phyloP scores from a whole-genome alignment of 1,140 invertebrate genomes.

The Sycophaga agraensis region DNA sequence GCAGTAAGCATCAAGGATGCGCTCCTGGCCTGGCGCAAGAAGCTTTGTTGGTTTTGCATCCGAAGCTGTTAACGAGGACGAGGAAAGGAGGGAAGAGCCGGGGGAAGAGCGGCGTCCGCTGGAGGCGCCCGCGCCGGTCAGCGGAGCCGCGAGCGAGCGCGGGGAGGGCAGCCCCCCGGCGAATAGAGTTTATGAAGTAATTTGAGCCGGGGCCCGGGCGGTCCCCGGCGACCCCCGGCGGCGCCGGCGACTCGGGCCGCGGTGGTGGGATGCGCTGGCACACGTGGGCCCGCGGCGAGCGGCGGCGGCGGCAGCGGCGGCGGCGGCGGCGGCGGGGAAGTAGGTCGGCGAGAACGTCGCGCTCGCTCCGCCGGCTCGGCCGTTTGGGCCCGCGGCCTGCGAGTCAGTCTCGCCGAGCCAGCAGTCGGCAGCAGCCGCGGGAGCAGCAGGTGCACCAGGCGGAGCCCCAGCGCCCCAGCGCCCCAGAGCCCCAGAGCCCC shows the following conservation, averaged over 20 bases:
- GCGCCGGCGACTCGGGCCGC: constrained; percentile 19
- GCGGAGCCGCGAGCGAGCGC: no score
- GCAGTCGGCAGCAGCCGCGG: constrained; percentile 36
- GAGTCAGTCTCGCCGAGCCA: constrained; percentile 56
- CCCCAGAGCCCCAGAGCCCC: no score
- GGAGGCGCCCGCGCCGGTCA: no score
- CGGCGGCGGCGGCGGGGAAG: constrained; percentile 21
- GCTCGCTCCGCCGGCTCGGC: constrained; percentile 31
- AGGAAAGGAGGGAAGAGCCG: no score
- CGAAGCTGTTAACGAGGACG: no score
- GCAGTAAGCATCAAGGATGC: no score
- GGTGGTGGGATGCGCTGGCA: neutral
- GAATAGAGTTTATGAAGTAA: no score
- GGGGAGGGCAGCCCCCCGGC: neutral
- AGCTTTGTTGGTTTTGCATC: no score
- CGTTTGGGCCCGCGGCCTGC: constrained; percentile 30
- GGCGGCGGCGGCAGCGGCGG: constrained; percentile 27
- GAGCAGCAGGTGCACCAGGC: neutral
- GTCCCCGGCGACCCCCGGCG: constrained; percentile 38
- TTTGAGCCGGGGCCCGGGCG: constrained; percentile 51
- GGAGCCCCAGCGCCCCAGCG: constrained; percentile 12
- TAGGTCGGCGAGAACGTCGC: constrained; percentile 39
- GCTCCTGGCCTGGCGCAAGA: no score
- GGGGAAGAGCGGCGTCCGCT: no score
- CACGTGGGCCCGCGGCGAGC: neutral